Conservation (phyloP, 2,113 vertebrate species). For the Meleagris gallopavo region DNA sequence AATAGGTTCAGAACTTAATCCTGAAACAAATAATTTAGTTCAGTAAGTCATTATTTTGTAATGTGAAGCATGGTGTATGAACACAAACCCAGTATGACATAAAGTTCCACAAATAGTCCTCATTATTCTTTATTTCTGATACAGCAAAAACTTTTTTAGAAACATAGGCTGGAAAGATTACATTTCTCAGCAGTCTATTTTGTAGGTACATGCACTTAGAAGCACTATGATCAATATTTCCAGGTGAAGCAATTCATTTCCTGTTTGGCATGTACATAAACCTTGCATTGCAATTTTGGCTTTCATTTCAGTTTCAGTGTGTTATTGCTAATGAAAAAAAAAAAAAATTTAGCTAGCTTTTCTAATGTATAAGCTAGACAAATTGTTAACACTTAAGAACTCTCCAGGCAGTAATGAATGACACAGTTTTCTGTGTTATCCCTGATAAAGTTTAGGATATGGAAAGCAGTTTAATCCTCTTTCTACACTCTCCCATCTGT, state of each 20-base stretch:
- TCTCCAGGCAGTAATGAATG: conserved; percentile 72
- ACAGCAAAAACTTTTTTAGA: conserved; percentile 9
- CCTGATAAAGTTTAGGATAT: conserved; percentile 73
- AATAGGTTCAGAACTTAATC: neutral
- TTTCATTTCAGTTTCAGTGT: conserved; percentile 67
- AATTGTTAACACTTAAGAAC: conserved; percentile 77
- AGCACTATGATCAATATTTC: conserved; percentile 15
- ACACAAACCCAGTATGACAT: neutral
- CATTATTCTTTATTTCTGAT: conserved; percentile 29
- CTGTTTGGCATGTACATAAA: conserved; percentile 55
- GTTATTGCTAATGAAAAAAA: conserved; percentile 70
- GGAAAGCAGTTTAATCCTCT: conserved; percentile 77
- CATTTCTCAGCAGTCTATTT: neutral
- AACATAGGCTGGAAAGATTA: neutral
- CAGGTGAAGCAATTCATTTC: conserved; percentile 48
- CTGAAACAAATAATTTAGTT: neutral
- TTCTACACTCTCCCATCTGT: conserved; percentile 69
- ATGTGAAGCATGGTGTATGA: neutral
- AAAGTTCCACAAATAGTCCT: neutral
- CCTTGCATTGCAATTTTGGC: conserved; percentile 62
- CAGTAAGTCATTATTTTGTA: neutral
- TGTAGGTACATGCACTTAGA: neutral
- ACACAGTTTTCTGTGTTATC: conserved; percentile 77
- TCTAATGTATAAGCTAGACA: conserved; percentile 70
- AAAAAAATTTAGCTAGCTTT: conserved; percentile 50